Evolutionary conservation across 1,140 invertebrate species (phyloP).

Genomic region (Leptinotarsa defecta): DNA sequence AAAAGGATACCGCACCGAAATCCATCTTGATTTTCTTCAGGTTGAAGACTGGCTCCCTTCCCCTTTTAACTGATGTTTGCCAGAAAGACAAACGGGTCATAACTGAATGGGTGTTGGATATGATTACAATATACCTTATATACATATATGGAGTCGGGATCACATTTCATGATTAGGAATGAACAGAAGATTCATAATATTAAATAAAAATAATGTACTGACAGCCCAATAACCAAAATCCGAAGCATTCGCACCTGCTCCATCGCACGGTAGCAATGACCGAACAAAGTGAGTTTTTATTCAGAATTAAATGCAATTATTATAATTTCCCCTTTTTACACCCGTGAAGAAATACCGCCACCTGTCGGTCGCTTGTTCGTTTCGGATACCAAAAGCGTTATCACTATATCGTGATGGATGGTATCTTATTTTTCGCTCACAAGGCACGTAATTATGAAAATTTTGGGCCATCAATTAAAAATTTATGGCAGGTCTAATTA

Average conservation of each 20-base stretch:
- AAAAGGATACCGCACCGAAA: too few species aligned
- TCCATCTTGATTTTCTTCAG: too few species aligned
- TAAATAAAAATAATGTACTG: too few species aligned
- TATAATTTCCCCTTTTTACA: neutral
- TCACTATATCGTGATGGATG: neutral
- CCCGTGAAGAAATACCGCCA: neutral
- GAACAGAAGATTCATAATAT: too few species aligned
- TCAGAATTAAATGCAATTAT: conserved; percentile 4
- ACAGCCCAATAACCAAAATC: neutral
- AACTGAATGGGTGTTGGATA: too few species aligned
- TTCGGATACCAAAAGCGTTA: neutral
- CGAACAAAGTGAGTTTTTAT: conserved; percentile 1
- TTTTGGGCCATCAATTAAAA: conserved; percentile 3
- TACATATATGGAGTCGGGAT: too few species aligned
- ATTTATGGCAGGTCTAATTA: neutral
- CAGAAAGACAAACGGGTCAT: too few species aligned
- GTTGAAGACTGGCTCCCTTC: too few species aligned
- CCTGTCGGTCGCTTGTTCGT: neutral
- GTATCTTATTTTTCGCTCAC: neutral
- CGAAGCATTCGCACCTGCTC: neutral
- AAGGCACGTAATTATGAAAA: conserved; percentile 3
- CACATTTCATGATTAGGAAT: too few species aligned
- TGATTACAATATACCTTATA: too few species aligned
- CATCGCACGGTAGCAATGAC: conserved; percentile 1
- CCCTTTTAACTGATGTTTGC: too few species aligned